phyloP scores from a whole-genome alignment of 1,140 invertebrate species.

The Goniozus legneri region DNA sequence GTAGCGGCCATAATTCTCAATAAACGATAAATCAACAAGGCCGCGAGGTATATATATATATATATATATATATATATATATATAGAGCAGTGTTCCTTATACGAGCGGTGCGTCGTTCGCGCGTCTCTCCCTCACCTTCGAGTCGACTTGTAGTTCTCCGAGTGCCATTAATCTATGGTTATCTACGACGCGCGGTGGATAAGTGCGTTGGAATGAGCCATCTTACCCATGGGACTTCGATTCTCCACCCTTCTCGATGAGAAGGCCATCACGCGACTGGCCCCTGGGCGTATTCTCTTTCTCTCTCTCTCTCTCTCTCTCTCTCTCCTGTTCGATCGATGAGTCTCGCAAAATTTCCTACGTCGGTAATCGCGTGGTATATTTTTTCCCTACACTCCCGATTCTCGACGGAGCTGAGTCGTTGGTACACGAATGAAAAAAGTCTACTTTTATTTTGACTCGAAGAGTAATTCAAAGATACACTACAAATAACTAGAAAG shows the following conservation, averaged over 20 bases:
- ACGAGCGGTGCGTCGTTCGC: conserved; percentile 24
- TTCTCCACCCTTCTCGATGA: conserved; percentile 36
- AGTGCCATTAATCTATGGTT: conserved; percentile 53
- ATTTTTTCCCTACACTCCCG: too few species aligned
- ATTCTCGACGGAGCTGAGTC: too few species aligned
- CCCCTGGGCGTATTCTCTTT: conserved; percentile 43
- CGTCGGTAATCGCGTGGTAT: too few species aligned
- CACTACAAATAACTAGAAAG: too few species aligned
- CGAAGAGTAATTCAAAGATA: too few species aligned
- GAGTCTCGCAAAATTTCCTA: conserved; percentile 40
- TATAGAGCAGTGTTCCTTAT: conserved; percentile 34
- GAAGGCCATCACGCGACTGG: conserved; percentile 32
- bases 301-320: conserved; percentile 1
- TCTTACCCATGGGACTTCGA: conserved; percentile 51
- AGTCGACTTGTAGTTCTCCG: too few species aligned
- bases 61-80: too few species aligned
- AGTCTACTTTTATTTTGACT: too few species aligned
- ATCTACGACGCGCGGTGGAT: conserved; percentile 50
- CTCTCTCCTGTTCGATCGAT: conserved; percentile 27
- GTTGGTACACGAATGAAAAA: too few species aligned
- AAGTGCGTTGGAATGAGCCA: conserved; percentile 51
- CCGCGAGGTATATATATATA: conserved; percentile 27
- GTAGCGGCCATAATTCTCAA: conserved; percentile 50
- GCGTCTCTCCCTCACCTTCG: conserved; percentile 12
- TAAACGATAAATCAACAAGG: conserved; percentile 50